Base-by-base conservation (phyloP, 2,797 vertebrate species). In the Arnoldichthys spilopterus region DNA sequence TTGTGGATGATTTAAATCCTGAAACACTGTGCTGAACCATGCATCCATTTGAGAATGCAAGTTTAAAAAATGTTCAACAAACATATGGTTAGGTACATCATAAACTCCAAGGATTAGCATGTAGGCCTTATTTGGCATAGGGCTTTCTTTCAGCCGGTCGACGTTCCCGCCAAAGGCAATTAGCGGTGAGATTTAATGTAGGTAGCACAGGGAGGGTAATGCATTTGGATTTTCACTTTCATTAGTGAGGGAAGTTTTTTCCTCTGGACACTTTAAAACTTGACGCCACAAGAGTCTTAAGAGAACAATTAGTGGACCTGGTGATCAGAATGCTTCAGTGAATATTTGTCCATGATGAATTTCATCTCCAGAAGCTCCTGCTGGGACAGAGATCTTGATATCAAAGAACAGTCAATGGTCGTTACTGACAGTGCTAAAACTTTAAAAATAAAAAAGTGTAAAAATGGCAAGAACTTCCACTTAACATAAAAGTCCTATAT, bases 31-130 rank as follows among this genome's bases (percentile, higher is more conserved):
- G 26, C 24, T 56, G 51, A 56, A 49, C 22, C 66, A 28, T 49
- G 66, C 66, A 69, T 28, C 26, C 45, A 30, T 53, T 53, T 70
- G 28, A 34, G 47, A 70, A 32, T 32, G 15, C 24, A 47, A 13
- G 43, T 47, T 47, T 12, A 56, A 67, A 45, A 40, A 54, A 43
- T 66, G 63, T 69, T 58, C 24, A 68, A 69, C 53, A 58, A 66
- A 56, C 74, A 69, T 77, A 69, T 77, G 74, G 64, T 77, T 77
- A 59, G 74, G 74, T 56, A 76, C 62, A 66, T 76, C 24, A 76
- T 56, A 76, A 67, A 59, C 63, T 59, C 64, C 37, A 59, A 68
- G 53, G 51, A 68, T 58, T n/a, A 69, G 26, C 43, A 58, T 30
- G 67, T 51, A 66, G 22, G 64, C 32, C 56, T 58, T 45, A 28